Base-by-base conservation (phyloP, 64 coral and sea anemone species). In the Actinia equina region DNA sequence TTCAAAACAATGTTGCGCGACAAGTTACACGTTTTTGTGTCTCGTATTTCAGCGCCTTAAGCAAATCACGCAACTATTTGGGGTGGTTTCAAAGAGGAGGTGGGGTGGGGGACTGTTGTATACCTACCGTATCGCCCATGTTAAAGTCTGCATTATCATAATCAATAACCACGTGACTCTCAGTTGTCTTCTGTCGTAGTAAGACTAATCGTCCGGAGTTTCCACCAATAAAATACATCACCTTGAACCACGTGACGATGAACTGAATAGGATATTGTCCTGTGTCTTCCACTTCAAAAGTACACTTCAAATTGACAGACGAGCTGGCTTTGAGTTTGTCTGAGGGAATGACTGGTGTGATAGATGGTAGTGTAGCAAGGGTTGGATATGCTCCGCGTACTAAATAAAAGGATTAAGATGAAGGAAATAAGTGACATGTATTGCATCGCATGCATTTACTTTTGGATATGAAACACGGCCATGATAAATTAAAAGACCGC, bases 181-280 rank as follows among this genome's bases (percentile, higher is more conserved):
- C 63, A n/a, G 41, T 89, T 53, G 61, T 88, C 27, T 87, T 44
- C 53, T 85, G 83, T 14, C 52, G 42, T 18, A 86, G 9, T 30
- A 95, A 51, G 2, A 87, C 83, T 25, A 89, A 76, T 83, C 89
- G 87, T 2, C 94, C 94, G 43, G 88, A 63, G n/a, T 52, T 92
- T 59, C 94, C 89, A 2, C 90, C 94, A 14, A 95, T 53, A 43
- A 92, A 92, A 16, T 62, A 84, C 90, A 92, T 77, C 52, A 41
- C 49, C 27, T 92, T 95, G 88, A 88, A 92, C 94, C 90, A 95
- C 64, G 94, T 95, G 87, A 95, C 87, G n/a, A 53, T 82, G 52
- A 85, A 95, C 2, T 83, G 70, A 52, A 89, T 82, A 59, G 54
- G 37, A 60, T 59, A 89, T 18, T 88, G 87, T n/a, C 82, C 94